Evolutionary conservation across 1,140 invertebrate genomes (phyloP), one percentile per base, ranked within the genome.

Genomic region (Macrocentrus cingulum): DNA sequence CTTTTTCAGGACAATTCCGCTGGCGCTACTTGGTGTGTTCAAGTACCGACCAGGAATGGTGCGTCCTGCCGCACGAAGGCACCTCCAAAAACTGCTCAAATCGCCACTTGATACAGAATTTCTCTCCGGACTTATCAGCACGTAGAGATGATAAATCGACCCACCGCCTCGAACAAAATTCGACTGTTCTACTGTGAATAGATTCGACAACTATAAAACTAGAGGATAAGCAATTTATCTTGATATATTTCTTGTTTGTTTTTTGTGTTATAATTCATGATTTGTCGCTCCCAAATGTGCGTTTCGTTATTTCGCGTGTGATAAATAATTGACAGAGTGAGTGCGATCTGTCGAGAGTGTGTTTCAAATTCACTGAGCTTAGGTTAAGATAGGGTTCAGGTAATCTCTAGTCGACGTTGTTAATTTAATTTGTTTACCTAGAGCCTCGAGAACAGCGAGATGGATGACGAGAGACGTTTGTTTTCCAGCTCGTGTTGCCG

Each of bases 41-140:
- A 76, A 76, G 74, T 70, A 66, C 69, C 66, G 72, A 72, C 69
- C 74, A 76, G 74, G 68, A 67, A 68, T 68, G 68, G 67, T 67
- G 67, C 68, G 69, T 72, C 68, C 65, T 66, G 42, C 52, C 52
- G 54, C 37, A 57, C 52, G 48, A 63, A 57, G 52, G 45, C 58
- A 53, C 58, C 56, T 53, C 36, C 56, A 37, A 56, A 42, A 42
- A 44, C 45, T 45, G 36, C 9, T 5, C 25, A 9, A 41, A 22
- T 20, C 13, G 9, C 22, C 19, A 13, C 19, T 39, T 15, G 8
- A 41, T 41, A 39, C 18, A 15, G 29, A n/a, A 39, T 25, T 23
- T 41, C 32, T 36, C 13, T 36, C 13, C n/a, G 29, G 15, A 39
- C 37, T 23, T 41, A 52, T 36, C 7, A 19, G 20, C 7, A 45